A percentile compares a stretch with the other conserved stretches of the same genome.
Evolutionary conservation across 2,113 vertebrate species (phyloP).

Genomic region (Epinephelus cyanopodus): DNA sequence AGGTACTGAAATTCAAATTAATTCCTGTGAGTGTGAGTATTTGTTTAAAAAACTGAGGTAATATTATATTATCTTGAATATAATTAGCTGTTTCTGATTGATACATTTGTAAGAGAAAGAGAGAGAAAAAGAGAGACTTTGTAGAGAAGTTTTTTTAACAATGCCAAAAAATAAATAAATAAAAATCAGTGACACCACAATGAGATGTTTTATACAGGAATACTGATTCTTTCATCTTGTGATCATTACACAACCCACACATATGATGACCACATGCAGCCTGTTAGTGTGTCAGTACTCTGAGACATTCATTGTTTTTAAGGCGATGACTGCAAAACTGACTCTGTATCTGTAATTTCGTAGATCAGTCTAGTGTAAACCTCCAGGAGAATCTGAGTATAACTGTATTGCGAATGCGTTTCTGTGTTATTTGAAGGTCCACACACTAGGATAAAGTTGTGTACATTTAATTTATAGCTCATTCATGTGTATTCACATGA

Average conservation of each 20-base stretch:
- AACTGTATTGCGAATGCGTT: not conserved
- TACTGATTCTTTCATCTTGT: not conserved
- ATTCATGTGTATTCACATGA: constrained; percentile 23
- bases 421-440: not conserved
- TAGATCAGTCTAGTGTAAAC: not conserved
- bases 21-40: not conserved
- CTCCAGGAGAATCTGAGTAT: not conserved
- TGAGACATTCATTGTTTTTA: not conserved
- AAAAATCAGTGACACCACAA: too few species aligned
- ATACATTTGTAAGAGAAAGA: too few species aligned
- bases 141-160: too few species aligned
- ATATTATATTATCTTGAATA: too few species aligned
- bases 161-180: too few species aligned
- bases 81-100: too few species aligned
- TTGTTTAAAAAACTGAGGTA: too few species aligned
- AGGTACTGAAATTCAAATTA: not conserved
- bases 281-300: not conserved
- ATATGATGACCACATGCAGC: not conserved
- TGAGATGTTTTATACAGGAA: not conserved
- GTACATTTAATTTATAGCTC: not conserved
- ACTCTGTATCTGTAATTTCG: not conserved
- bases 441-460: not conserved
- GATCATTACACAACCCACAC: not conserved
- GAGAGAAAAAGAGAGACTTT: too few species aligned
- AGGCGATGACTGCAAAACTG: not conserved